Evolutionary conservation across 1,140 invertebrate genomes (phyloP), one percentile per base, ranked within the genome.

Genomic region (Panulirus ornatus): DNA sequence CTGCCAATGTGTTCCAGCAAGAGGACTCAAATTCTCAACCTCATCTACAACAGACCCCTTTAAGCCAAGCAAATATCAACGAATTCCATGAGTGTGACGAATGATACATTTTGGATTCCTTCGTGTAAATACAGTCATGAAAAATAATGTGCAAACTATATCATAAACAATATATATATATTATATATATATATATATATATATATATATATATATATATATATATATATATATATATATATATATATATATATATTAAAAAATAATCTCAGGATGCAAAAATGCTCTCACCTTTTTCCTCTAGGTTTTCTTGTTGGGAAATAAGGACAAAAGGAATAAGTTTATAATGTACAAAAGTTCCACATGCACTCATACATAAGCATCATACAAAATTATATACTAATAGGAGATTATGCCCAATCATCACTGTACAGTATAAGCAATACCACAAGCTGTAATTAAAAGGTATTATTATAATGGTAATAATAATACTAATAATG

Each of bases 211-310:
- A n/a, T n/a, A n/a, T n/a, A n/a, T n/a, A n/a, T n/a, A n/a, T n/a
- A n/a, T n/a, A n/a, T n/a, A n/a, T n/a, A n/a, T n/a, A n/a, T n/a
- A n/a, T n/a, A n/a, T n/a, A n/a, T n/a, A n/a, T n/a, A n/a, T n/a
- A n/a, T n/a, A n/a, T n/a, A n/a, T n/a, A n/a, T n/a, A n/a, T n/a
- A n/a, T n/a, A n/a, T n/a, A n/a, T n/a, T n/a, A 27, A 78, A 78
- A 78, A 78, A 75, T 36, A 73, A 5, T 22, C n/a, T 38, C 75
- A 78, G 44, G 40, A 78, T 78, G 75, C 40, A 27, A 38, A 78
- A 78, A 27, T 42, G 14, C 44, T 47, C 75, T 78, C 75, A 78
- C 75, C 75, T 78, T 78, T 30, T 78, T 78, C 75, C 75, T 78
- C 44, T 78, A 78, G 75, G 75, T 78, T 38, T 78, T 78, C 75